Conservation (phyloP, 2,888 invertebrate species). For the Andricus curvator region DNA sequence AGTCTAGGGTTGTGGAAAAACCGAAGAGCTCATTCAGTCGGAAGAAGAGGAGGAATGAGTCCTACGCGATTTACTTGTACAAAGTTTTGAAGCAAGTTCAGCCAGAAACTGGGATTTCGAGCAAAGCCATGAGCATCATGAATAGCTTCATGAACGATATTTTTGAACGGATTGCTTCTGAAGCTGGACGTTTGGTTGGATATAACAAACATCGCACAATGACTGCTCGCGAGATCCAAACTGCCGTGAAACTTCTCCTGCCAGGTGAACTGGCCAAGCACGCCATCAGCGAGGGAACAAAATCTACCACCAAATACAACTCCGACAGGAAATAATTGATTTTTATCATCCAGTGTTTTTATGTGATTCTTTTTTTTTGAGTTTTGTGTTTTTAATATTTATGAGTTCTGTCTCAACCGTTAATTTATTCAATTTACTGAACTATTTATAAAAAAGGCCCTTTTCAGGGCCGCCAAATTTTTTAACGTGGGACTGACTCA, state of each 20-base stretch:
- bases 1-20: slow-evolving; percentile 77
- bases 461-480: too few species aligned
- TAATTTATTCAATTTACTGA: too few species aligned
- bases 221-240: too few species aligned
- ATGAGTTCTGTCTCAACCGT: too few species aligned
- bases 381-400: too few species aligned
- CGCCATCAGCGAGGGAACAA: slow-evolving; percentile 81
- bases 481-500: too few species aligned
- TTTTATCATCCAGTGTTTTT: too few species aligned
- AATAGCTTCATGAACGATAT: slow-evolving; percentile 66
- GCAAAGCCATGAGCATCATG: slow-evolving; percentile 62
- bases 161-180: slow-evolving; percentile 65
- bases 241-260: slow-evolving; percentile 80
- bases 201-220: too few species aligned
- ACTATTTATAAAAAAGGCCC: too few species aligned
- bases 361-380: too few species aligned
- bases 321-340: slow-evolving; percentile 15
- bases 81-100: slow-evolving; percentile 81
- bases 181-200: too few species aligned
- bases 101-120: slow-evolving; percentile 74
- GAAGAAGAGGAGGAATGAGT: too few species aligned
- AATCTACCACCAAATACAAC: slow-evolving; percentile 80
- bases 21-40: slow-evolving; percentile 62
- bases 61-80: slow-evolving; percentile 79
- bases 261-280: slow-evolving; percentile 57